phyloP scores from a whole-genome alignment of 2,888 invertebrate species.

The Netelia melanura region DNA sequence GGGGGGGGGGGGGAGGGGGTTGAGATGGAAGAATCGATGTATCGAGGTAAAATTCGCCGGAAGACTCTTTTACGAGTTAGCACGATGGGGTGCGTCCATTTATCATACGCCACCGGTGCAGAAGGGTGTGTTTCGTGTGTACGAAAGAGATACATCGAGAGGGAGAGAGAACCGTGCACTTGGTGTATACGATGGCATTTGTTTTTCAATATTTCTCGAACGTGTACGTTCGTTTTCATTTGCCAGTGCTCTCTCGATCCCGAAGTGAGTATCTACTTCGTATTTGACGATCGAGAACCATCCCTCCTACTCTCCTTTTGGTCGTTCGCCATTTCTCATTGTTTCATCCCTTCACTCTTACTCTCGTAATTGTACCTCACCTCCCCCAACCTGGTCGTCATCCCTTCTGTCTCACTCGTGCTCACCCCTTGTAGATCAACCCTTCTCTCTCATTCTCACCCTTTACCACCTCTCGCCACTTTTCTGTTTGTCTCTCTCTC shows the following conservation, averaged over 20 bases:
- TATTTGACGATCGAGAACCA: slow-evolving; percentile 53
- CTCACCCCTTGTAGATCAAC: neutral
- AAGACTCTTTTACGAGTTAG: slow-evolving; percentile 59
- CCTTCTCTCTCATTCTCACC: slow-evolving; percentile 1
- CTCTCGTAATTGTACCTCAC: neutral
- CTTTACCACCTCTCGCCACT: slow-evolving; percentile 32
- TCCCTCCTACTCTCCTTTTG: slow-evolving; percentile 9
- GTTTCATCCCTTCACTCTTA: slow-evolving; percentile 29
- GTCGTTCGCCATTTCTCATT: slow-evolving; percentile 33
- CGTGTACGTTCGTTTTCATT: slow-evolving; percentile 20
- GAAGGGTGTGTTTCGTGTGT: neutral
- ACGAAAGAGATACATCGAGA: neutral
- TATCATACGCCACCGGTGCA: slow-evolving; percentile 63
- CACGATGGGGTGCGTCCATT: slow-evolving; percentile 58
- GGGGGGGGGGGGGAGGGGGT: neutral
- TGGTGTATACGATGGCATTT: slow-evolving; percentile 60
- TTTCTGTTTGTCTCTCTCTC: slow-evolving; percentile 16
- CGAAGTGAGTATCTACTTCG: slow-evolving; percentile 18
- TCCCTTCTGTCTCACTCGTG: neutral
- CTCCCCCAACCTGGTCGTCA: neutral
- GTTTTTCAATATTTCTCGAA: slow-evolving; percentile 71
- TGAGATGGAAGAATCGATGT: slow-evolving; percentile 33
- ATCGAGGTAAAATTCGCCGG: slow-evolving; percentile 58
- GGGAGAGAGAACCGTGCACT: slow-evolving; percentile 22
- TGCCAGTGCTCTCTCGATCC: slow-evolving; percentile 33